Conservation (phyloP, 2,888 invertebrate genomes). For the Myathropa florea region DNA sequence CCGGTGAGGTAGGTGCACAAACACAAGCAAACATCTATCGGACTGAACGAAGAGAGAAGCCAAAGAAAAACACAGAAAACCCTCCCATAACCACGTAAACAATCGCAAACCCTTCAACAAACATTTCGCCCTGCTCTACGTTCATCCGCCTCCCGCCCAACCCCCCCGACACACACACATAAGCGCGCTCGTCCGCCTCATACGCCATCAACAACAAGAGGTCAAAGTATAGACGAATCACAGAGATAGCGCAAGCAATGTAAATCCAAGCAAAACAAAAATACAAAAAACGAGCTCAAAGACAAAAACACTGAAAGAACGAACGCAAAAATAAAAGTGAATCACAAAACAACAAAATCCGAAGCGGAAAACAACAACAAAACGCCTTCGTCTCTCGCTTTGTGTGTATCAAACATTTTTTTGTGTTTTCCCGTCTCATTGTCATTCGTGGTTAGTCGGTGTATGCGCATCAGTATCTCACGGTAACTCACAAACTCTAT, state of each 20-base stretch:
- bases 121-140: conserved; percentile 13
- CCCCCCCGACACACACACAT: background rate
- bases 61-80: background rate
- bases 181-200: background rate
- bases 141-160: background rate
- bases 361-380: background rate
- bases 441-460: conserved; percentile 58
- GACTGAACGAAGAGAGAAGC: background rate
- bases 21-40: background rate
- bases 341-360: conserved; percentile 1
- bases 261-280: conserved; percentile 50
- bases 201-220: conserved; percentile 55
- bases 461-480: conserved; percentile 70
- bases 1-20: background rate
- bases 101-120: conserved; percentile 44
- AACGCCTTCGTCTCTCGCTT: conserved; percentile 27
- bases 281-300: conserved; percentile 16
- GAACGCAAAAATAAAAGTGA: conserved; percentile 32
- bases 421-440: conserved; percentile 59
- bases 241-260: conserved; percentile 43
- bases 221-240: conserved; percentile 43
- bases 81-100: conserved; percentile 10
- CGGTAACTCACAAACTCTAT: conserved; percentile 34
- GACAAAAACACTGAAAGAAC: conserved; percentile 29
- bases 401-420: conserved; percentile 69